Evolutionary conservation across 1,140 invertebrate species (phyloP), one percentile per base, ranked within the genome.

Genomic region (Ylistrum balloti): DNA sequence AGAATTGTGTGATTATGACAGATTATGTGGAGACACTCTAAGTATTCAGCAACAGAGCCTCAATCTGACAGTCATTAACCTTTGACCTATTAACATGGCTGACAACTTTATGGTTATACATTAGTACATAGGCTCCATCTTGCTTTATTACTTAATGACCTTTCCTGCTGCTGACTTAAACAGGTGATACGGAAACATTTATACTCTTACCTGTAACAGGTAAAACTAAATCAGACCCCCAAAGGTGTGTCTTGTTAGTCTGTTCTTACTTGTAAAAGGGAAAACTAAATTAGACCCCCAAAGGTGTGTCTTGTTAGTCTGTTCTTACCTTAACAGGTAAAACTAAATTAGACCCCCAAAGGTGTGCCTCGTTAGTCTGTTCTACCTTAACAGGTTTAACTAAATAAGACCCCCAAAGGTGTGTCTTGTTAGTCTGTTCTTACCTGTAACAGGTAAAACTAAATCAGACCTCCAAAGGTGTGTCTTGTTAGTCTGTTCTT

Each of bases 41-140:
- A 74, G 3, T 17, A 38, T 28, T 74, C n/a, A n/a, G n/a, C 3
- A 1, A 74, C 22, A 56, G 9, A 38, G 35, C 10, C 41, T 17
- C 28, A n/a, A 74, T 74, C 17, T 74, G 35, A 38, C n/a, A n/a
- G 5, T 74, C 56, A 74, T 74, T 74, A 74, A 74, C 56, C 56
- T 74, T 74, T 74, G 3, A 74, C 56, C 56, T 28, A 13, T 1
- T 3, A 22, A 74, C 56, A 38, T n/a, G n/a, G n/a, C 56, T 74
- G 56, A 74, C 56, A 74, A 28, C 22, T 74, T 74, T 74, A 74
- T 74, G 56, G n/a, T 74, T 74, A 74, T 74, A 74, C 56, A 74
- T 74, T 28, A 74, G 56, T 74, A 5, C 56, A 74, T 74, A 28
- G 56, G 56, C 56, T 74, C 56, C 56, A 74, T 74, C 56, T 74